Evolutionary conservation across 2,797 vertebrate species (phyloP).

Genomic region (Tadarida brasiliensis): DNA sequence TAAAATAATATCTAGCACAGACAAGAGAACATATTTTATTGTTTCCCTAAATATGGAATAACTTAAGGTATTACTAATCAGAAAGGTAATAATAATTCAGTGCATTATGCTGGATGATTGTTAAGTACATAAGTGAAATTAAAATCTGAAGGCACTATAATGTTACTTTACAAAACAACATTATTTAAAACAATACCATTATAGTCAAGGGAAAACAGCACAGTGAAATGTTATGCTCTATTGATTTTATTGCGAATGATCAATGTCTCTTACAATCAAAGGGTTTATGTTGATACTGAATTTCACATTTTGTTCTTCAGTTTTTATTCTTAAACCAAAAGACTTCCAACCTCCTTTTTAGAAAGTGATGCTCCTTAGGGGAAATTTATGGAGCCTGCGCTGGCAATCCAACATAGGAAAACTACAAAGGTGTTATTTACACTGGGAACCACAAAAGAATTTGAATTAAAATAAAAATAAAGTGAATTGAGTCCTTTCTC

Average conservation of each 20-base stretch:
- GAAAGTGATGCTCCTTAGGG: neutral
- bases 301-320: neutral
- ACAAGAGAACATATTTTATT: conserved; percentile 29
- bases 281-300: neutral
- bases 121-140: conserved; percentile 74
- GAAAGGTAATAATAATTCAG: conserved; percentile 71
- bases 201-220: conserved; percentile 28
- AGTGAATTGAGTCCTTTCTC: neutral
- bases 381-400: neutral
- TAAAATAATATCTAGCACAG: conserved; percentile 10
- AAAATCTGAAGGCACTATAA: conserved; percentile 43
- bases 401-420: neutral
- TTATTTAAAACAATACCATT: conserved; percentile 65
- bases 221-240: conserved; percentile 13
- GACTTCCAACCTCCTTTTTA: neutral
- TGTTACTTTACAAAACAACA: conserved; percentile 43
- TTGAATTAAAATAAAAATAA: conserved; percentile 54
- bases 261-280: conserved; percentile 39
- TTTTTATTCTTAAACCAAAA: conserved; percentile 13
- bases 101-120: conserved; percentile 62
- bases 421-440: neutral
- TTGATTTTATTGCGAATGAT: conserved; percentile 58
- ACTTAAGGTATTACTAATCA: conserved; percentile 76
- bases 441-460: neutral
- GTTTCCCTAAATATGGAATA: conserved; percentile 59